phyloP scores from a whole-genome alignment of 2,113 vertebrate species.

The Pungitius pungitius region DNA sequence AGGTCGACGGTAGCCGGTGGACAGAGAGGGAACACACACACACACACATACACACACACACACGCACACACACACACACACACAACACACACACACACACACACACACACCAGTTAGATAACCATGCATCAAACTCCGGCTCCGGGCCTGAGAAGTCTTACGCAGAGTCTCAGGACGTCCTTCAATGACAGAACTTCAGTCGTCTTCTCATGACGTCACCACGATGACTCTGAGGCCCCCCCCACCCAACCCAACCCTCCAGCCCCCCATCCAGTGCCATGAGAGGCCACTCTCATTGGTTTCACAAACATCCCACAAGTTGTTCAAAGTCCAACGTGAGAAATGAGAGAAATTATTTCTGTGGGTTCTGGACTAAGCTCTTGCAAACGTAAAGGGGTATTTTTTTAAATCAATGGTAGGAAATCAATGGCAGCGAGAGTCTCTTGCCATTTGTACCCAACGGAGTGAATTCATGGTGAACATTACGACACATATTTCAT shows the following conservation, averaged over 20 bases:
- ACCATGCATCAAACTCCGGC: slow-evolving; percentile 51
- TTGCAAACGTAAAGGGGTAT: not conserved
- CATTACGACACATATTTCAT: slow-evolving; percentile 11
- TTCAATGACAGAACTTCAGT: slow-evolving; percentile 30
- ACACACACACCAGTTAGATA: slow-evolving; percentile 55
- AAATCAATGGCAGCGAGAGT: slow-evolving; percentile 17
- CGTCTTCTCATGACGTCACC: slow-evolving; percentile 17
- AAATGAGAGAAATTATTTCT: slow-evolving; percentile 1
- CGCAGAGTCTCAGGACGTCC: slow-evolving; percentile 59
- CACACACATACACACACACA: slow-evolving; percentile 46
- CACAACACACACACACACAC: slow-evolving; percentile 47
- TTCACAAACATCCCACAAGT: slow-evolving; percentile 35
- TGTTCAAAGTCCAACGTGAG: slow-evolving; percentile 13
- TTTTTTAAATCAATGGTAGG: slow-evolving; percentile 12
- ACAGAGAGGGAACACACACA: slow-evolving; percentile 58
- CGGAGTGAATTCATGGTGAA: not conserved
- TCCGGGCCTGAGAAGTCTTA: slow-evolving; percentile 54
- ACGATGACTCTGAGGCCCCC: too few species aligned
- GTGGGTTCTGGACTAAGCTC: not conserved
- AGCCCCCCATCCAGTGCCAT: too few species aligned
- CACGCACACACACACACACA: slow-evolving; percentile 45
- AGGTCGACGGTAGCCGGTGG: slow-evolving; percentile 68
- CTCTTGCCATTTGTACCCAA: not conserved
- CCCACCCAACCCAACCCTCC: too few species aligned
- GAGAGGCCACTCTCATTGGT: too few species aligned